Evolutionary conservation across 2,113 vertebrate species (phyloP), one percentile per base, ranked within the genome.

Genomic region (Pseudorasbora parva): DNA sequence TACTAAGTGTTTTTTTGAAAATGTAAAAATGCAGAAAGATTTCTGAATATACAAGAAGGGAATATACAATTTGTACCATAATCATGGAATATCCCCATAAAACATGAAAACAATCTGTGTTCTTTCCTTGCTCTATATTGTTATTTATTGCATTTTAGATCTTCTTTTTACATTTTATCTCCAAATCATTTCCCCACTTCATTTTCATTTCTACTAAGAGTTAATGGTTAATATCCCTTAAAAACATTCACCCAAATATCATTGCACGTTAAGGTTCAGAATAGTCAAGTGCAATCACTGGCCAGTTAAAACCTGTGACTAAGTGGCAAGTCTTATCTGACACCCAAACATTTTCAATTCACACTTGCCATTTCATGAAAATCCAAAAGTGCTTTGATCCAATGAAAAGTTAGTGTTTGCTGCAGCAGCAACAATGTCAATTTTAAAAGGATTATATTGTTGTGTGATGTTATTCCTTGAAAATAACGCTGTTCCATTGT

Each of bases 371-470:
- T 88, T 91, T 30, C 30, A 91, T 93, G 91, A 89, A 82, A 88
- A 90, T 49, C 21, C 69, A 60, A 89, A 82, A 72, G 82, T 76
- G 83, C 87, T 85, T 78, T 86, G 68, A 82, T 89, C 82, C 86
- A 90, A 93, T 91, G 87, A 79, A 93, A 92, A 90, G 89, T 90
- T 90, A 90, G 88, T 92, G 89, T 91, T n/a, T 91, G 88, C 87
- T 19, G 30, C 69, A 19, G 54, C 60, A 2, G 59, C 37, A 88
- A 91, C 85, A 89, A 88, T 51, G 81, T 85, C 91, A 88, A 88
- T 91, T 93, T 90, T 88, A 78, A 84, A 89, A 77, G 86, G 84
- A 92, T 91, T 87, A 88, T 91, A 85, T 91, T 89, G 86, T 84
- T 85, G 87, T 85, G 37, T 77, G 87, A 91, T 91, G 82, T 75